phyloP scores from a whole-genome alignment of 2,888 invertebrate species.

The Cylindroiulus punctatus region DNA sequence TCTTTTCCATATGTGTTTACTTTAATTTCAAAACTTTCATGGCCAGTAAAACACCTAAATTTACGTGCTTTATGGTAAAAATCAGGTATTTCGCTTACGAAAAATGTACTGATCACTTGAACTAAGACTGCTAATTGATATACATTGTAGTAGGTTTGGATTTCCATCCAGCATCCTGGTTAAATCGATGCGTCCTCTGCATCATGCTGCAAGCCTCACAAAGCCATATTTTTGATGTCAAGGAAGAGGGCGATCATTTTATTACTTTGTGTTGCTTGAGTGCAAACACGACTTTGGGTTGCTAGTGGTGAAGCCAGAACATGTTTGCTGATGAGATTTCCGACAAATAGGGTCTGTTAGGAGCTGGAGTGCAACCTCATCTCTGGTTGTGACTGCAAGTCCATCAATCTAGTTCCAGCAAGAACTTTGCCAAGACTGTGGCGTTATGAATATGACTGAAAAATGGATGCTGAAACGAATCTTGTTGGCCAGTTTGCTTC shows the following conservation, averaged over 20 bases:
- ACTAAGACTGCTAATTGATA: neutral
- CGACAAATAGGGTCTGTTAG: too few relatives aligned
- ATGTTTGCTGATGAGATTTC: too few relatives aligned
- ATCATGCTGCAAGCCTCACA: neutral
- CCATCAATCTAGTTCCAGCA: too few relatives aligned
- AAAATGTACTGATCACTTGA: neutral
- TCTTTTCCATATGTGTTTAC: too few relatives aligned
- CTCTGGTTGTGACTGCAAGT: too few relatives aligned
- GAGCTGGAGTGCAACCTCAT: too few relatives aligned
- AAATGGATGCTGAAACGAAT: neutral
- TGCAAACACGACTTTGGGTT: too few relatives aligned
- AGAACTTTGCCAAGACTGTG: too few relatives aligned
- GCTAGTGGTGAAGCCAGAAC: too few relatives aligned
- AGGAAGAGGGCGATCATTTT: neutral
- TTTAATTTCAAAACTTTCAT: too few relatives aligned
- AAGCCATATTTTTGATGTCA: neutral
- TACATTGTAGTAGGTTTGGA: neutral
- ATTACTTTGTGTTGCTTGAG: too few relatives aligned
- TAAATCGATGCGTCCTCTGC: neutral
- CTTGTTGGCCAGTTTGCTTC: neutral
- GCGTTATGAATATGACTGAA: neutral
- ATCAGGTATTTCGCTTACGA: neutral
- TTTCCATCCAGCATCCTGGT: neutral
- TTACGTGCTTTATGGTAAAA: neutral
- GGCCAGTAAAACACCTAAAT: too few relatives aligned